These are phyloP conservation scores for Cardiocondyla obscurior DNA, from an alignment of 1,140 invertebrate species.

Conservation along the genomic window DNA sequence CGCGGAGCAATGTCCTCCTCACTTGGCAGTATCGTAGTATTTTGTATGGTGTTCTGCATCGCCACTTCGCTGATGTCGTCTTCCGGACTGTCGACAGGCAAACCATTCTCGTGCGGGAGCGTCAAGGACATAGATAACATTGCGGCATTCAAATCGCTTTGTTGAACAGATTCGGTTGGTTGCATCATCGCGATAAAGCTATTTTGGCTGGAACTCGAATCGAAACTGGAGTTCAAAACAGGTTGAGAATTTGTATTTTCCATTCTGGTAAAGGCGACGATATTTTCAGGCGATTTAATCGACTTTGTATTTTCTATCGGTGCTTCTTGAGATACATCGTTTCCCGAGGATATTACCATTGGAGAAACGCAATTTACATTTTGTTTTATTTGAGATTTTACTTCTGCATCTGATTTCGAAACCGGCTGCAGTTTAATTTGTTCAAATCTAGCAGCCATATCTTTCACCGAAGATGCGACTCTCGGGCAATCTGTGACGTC, in stretches of 20 bases:
- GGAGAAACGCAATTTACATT: conserved; percentile 57
- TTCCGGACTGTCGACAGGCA: conserved; percentile 81
- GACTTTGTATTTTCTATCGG: conserved; percentile 47
- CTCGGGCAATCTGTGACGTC: conserved; percentile 80
- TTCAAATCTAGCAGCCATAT: conserved; percentile 93
- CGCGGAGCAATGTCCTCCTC: conserved; percentile 80
- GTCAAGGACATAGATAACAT: conserved; percentile 81
- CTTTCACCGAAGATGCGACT: conserved; percentile 86
- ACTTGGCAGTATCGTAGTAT: conserved; percentile 80
- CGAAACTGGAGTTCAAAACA: conserved; percentile 70
- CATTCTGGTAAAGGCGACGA: conserved; percentile 61
- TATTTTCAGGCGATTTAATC: conserved; percentile 62
- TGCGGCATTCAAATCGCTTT: conserved; percentile 78
- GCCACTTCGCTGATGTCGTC: conserved; percentile 83
- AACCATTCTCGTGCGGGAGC: conserved; percentile 81
- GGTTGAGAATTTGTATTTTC: conserved; percentile 64
- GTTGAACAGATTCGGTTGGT: conserved; percentile 59
- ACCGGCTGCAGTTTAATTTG: conserved; percentile 82
- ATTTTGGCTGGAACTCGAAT: conserved; percentile 76
- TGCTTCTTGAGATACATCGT: conserved; percentile 58
- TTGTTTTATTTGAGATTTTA: conserved; percentile 61
- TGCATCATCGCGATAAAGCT: conserved; percentile 64
- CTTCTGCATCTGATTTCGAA: conserved; percentile 64
- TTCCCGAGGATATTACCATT: conserved; percentile 25
- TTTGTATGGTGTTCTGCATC: conserved; percentile 83